phyloP scores from a whole-genome alignment of 2,888 invertebrate genomes.

The Pollenia griseotomentosa region DNA sequence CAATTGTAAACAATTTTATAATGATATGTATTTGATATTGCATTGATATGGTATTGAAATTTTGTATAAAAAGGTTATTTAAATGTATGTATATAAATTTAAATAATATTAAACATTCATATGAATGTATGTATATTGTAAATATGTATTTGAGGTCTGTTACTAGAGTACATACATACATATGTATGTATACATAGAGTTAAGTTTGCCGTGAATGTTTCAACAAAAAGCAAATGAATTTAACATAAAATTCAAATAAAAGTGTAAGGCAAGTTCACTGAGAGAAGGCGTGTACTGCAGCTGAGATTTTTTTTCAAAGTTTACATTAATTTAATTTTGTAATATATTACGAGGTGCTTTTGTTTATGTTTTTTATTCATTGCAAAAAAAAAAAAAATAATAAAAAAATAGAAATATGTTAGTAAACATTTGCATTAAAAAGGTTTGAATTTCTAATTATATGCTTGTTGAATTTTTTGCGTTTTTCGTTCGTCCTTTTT shows the following conservation, averaged over 20 bases:
- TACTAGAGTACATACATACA: background rate
- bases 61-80: background rate
- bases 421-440: conserved; percentile 55
- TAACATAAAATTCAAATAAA: conserved; percentile 29
- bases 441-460: conserved; percentile 57
- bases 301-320: background rate
- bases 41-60: conserved; percentile 18
- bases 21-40: background rate
- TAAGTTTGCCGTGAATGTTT: background rate
- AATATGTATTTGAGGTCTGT: conserved; percentile 44
- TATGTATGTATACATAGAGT: background rate
- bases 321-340: conserved; percentile 32
- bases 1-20: background rate
- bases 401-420: background rate
- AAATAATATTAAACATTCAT: background rate
- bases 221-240: conserved; percentile 17
- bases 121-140: conserved; percentile 18
- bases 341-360: conserved; percentile 39
- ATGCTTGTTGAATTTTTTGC: conserved; percentile 9
- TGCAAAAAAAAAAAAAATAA: background rate
- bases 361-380: conserved; percentile 16
- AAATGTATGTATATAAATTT: background rate
- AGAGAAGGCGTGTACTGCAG: conserved; percentile 19
- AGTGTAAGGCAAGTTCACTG: conserved; percentile 4
- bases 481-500: conserved; percentile 2